These are phyloP conservation scores for Candoia aspera DNA, from an alignment of 2,113 vertebrate genomes.

Conservation along the genomic window DNA sequence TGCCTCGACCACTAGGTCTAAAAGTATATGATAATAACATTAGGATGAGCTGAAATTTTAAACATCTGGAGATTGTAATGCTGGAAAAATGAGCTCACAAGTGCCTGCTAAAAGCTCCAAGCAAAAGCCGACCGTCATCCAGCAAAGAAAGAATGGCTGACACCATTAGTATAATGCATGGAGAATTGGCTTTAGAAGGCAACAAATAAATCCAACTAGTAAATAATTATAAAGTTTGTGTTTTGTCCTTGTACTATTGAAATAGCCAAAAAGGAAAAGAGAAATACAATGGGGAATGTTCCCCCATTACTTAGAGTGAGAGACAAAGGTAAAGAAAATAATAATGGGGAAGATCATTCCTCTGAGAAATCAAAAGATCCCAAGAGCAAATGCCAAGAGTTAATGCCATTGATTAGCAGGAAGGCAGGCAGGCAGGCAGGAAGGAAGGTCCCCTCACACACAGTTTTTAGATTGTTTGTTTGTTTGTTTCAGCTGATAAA, in stretches of 20 bases:
- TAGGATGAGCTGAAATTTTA: slow-evolving; percentile 28
- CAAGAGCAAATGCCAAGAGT: not conserved
- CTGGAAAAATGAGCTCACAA: slow-evolving; percentile 10
- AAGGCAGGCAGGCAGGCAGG: slow-evolving; percentile 16
- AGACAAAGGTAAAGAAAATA: not conserved
- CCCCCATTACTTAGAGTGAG: not conserved
- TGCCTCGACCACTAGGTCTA: slow-evolving; percentile 5
- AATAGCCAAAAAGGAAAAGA: not conserved
- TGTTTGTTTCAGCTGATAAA: not conserved
- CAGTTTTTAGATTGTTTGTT: not conserved
- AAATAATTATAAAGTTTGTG: not conserved
- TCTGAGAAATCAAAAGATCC: slow-evolving; percentile 7
- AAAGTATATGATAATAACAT: slow-evolving; percentile 15
- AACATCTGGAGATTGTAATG: slow-evolving; percentile 48
- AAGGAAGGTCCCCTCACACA: not conserved
- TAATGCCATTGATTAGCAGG: slow-evolving; percentile 23
- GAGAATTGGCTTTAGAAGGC: slow-evolving; percentile 4
- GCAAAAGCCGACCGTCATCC: not conserved
- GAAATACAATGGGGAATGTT: not conserved
- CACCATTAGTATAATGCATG: not conserved
- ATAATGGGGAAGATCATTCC: not conserved
- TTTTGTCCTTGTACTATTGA: not conserved
- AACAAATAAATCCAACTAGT: not conserved
- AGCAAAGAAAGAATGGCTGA: slow-evolving; percentile 17
- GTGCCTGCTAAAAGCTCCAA: slow-evolving; percentile 11